Evolutionary conservation across 2,888 invertebrate species (phyloP), one percentile per base, ranked within the genome.

Genomic region (Mamestra brassicae): DNA sequence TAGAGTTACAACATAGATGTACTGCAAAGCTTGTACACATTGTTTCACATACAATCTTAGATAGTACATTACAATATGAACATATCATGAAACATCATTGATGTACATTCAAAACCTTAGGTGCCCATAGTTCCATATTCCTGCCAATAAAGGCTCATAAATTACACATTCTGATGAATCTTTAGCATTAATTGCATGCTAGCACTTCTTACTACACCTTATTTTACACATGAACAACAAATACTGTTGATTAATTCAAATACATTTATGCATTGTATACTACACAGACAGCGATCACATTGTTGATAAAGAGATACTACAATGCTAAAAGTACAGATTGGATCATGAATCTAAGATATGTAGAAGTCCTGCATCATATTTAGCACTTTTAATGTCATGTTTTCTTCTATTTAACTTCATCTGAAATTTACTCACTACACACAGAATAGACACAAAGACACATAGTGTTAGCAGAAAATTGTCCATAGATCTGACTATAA

Each of bases 401-500:
- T 74, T 78, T 77, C 65, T 68, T 68, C 55, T 76, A 64, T 52
- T 76, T 80, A 81, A 84, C 80, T 75, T 76, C 80, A 68, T 76
- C 76, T 71, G 54, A 42, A 77, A 67, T 71, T 73, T 76, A 86
- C 78, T 82, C 87, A 88, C 88, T 89, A 89, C 85, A 91, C 90
- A 93, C 88, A 89, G 80, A 88, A 88, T 84, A 86, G 87, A 89
- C 82, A 77, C 76, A 74, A 64, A 84, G 77, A 66, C 77, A 85
- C 80, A 84, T 62, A 84, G 80, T 83, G 77, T 78, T 85, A 82
- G 85, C 79, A 86, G 76, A 89, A 87, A 90, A 88, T 89, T 89
- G 91, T 92, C 90, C 90, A 89, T 91, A 81, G 89, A 89, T 87
- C 85, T 87, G 82, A 87, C 87, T 89, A 84, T 87, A 85, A 85